phyloP scores from a whole-genome alignment of 2,888 invertebrate genomes.

The Drosophila melanocephala region DNA sequence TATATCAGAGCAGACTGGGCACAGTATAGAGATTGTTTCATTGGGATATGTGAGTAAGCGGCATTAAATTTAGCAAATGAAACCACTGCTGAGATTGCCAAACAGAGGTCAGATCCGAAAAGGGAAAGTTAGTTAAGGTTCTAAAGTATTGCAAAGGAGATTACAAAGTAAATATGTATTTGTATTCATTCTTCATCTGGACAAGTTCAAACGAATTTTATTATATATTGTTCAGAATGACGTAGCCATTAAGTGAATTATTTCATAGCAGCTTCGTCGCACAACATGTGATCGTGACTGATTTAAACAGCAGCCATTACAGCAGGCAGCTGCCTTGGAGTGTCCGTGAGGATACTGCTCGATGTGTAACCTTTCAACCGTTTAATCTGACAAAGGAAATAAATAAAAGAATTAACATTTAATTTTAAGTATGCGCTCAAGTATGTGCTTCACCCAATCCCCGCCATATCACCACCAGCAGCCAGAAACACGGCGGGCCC shows the following conservation, averaged over 20 bases:
- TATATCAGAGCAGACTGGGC: slow-evolving; percentile 30
- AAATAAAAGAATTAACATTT: slow-evolving; percentile 82
- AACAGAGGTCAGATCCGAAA: background rate
- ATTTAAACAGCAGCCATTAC: slow-evolving; percentile 54
- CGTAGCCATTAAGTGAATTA: slow-evolving; percentile 49
- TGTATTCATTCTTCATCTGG: slow-evolving; percentile 3
- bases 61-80: background rate
- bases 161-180: background rate
- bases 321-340: slow-evolving; percentile 1
- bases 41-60: slow-evolving; percentile 33
- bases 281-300: slow-evolving; percentile 54
- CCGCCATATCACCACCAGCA: slow-evolving; percentile 1
- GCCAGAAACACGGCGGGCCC: slow-evolving; percentile 26
- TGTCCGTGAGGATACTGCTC: slow-evolving; percentile 24
- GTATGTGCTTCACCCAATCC: slow-evolving; percentile 51
- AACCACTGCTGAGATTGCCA: background rate
- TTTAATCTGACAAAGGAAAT: slow-evolving; percentile 82
- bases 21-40: slow-evolving; percentile 21
- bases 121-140: background rate
- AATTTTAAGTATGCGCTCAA: slow-evolving; percentile 77
- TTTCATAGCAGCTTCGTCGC: slow-evolving; percentile 39
- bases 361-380: slow-evolving; percentile 73
- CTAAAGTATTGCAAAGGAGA: background rate
- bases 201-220: slow-evolving; percentile 25
- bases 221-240: slow-evolving; percentile 31